Conservation (phyloP, 53 echinoderm and acorn worm genomes). For the Antedon mediterranea region DNA sequence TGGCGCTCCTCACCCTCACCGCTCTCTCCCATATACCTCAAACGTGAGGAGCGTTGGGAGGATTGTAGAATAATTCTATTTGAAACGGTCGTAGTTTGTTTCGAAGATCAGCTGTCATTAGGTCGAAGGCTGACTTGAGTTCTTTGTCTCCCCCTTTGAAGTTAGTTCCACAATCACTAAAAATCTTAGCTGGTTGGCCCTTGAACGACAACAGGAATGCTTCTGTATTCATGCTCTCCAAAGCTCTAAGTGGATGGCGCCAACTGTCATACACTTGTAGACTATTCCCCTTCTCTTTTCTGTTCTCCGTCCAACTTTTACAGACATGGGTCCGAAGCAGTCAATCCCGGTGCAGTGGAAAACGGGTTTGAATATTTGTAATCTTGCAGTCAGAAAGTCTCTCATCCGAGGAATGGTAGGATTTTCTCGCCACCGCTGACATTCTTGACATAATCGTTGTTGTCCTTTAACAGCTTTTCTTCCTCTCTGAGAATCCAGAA, state of each 20-base stretch:
- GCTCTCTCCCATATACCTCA: not conserved
- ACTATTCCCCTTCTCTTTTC: slow-evolving; percentile 9
- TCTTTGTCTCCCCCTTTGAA: slow-evolving; percentile 9
- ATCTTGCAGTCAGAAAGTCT: slow-evolving; percentile 1
- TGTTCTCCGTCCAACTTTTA: too few species aligned
- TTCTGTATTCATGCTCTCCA: not conserved
- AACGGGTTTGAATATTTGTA: not conserved
- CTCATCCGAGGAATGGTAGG: slow-evolving; percentile 4
- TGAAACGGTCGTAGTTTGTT: not conserved
- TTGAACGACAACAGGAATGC: slow-evolving; percentile 5
- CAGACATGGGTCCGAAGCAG: slow-evolving; percentile 13
- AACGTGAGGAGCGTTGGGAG: not conserved
- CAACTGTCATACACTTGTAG: slow-evolving; percentile 6
- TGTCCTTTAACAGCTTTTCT: slow-evolving; percentile 2
- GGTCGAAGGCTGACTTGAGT: not conserved
- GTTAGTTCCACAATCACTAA: slow-evolving; percentile 10
- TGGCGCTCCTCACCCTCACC: not conserved
- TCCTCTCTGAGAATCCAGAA: slow-evolving; percentile 2
- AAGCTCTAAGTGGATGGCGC: slow-evolving; percentile 4
- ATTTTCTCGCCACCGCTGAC: slow-evolving; percentile 9
- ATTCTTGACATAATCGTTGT: not conserved
- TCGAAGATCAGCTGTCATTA: not conserved
- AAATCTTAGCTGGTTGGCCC: not conserved
- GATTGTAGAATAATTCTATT: slow-evolving; percentile 1
- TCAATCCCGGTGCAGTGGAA: slow-evolving; percentile 12